Conservation (phyloP, 2,113 vertebrate species). For the zebrafish (Danio rerio) region DNA sequence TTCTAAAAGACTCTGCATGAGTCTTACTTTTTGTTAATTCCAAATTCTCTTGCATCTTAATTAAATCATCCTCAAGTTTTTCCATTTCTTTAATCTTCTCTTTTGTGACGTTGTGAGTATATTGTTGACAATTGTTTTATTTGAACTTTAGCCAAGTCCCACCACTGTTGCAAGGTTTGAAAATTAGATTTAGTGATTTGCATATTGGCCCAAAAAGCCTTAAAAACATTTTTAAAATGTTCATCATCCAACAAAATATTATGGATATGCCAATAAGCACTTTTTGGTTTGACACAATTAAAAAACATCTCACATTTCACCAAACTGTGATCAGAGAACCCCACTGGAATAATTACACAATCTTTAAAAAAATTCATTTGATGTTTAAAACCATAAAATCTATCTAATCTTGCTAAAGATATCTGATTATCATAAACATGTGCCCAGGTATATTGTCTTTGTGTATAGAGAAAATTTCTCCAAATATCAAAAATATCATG, state of each 20-base stretch:
- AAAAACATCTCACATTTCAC: not conserved
- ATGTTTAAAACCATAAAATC: not conserved
- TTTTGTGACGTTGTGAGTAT: not conserved
- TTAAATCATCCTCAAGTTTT: too few relatives aligned
- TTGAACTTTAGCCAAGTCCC: not conserved
- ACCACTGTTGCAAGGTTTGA: not conserved
- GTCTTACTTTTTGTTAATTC: too few relatives aligned
- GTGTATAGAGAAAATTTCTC: not conserved
- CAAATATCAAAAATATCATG: too few relatives aligned
- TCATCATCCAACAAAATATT: not conserved
- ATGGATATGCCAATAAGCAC: not conserved
- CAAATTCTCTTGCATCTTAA: too few relatives aligned
- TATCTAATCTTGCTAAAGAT: not conserved
- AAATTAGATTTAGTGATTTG: too few relatives aligned
- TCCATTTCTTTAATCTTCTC: not conserved
- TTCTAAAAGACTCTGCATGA: too few relatives aligned
- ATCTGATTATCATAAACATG: not conserved
- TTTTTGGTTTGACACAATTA: not conserved
- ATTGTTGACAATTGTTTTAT: not conserved
- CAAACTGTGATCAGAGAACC: not conserved
- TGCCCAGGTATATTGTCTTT: not conserved
- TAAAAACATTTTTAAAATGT: conserved; percentile 3
- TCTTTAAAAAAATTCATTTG: not conserved
- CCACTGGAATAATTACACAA: too few relatives aligned
- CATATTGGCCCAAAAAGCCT: not conserved